Evolutionary conservation across 2,797 vertebrate species (phyloP), one percentile per base, ranked within the genome.

Genomic region (Xiphophorus birchmanni): DNA sequence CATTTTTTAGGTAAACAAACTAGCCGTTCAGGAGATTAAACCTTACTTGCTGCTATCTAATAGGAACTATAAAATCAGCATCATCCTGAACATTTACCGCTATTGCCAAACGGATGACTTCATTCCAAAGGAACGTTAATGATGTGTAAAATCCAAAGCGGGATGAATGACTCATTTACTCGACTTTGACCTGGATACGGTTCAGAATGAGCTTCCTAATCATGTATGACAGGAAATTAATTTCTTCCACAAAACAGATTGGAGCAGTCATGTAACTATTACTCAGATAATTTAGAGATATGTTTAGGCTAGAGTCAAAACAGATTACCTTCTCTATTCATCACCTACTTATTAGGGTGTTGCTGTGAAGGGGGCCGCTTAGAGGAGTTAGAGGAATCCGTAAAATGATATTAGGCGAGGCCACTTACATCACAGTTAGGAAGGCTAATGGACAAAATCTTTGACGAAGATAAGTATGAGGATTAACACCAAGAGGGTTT

Each of bases 201-300:
- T 75, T 84, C 73, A 82, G 76, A 86, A 82, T 82, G 88, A 87
- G 86, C 78, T 75, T 79, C 83, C 82, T 93, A 93, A 94, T 91
- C 82, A 88, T 78, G 84, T 86, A 80, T 87, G 92, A 86, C 91
- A 90, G 86, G 85, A 91, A 92, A 91, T 93, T 87, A 87, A 91
- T 91, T 87, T 81, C 37, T 76, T 77, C 77, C 67, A 72, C 80
- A 87, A 84, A 84, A 77, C 78, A 84, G 82, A 86, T 79, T 88
- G 80, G 77, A 76, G 79, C 79, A 69, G 79, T 77, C 65, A 78
- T 48, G 81, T 63, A 85, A 80, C 63, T 32, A 81, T 80, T 80
- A 77, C 81, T 80, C 71, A 26, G 78, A 60, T 86, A 74, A 90
- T 88, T 86, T 72, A 80, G 74, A 87, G 83, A 84, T 79, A 87